Conservation (phyloP, 2,797 vertebrate genomes). For the Apodemus agrarius region DNA sequence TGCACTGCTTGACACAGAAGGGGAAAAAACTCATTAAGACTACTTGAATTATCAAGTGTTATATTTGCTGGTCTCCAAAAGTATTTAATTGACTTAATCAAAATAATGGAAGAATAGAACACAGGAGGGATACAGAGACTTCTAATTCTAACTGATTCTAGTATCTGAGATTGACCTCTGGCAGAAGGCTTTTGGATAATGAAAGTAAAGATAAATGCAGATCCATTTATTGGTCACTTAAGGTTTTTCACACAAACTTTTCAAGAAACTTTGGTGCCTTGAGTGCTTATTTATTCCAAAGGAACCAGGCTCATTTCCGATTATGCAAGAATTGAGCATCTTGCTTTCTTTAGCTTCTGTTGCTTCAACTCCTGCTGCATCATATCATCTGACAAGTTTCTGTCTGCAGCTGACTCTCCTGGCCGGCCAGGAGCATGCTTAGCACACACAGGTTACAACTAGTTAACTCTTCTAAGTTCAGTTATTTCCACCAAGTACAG, state of each 20-base stretch:
- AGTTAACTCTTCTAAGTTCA: neutral
- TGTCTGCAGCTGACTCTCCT: neutral
- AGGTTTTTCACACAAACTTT: neutral
- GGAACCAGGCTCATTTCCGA: neutral
- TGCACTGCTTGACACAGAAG: neutral
- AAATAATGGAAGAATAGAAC: slow-evolving; percentile 17
- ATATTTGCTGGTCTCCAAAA: neutral
- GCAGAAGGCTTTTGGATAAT: neutral
- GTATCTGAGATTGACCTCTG: neutral
- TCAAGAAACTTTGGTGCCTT: neutral
- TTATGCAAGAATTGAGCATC: neutral
- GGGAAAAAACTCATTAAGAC: neutral
- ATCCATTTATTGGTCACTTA: neutral
- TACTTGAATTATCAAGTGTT: slow-evolving; percentile 15
- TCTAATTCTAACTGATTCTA: neutral
- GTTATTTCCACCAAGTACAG: neutral
- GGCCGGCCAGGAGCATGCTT: neutral
- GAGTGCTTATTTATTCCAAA: slow-evolving; percentile 32
- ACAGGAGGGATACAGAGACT: neutral
- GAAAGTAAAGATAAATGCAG: slow-evolving; percentile 47
- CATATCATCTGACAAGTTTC: neutral
- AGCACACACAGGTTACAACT: neutral
- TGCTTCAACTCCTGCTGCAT: neutral
- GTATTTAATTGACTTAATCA: slow-evolving; percentile 1
- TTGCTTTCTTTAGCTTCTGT: neutral